Conservation (phyloP, 2,113 vertebrate species). For the Triplophysa rosa region DNA sequence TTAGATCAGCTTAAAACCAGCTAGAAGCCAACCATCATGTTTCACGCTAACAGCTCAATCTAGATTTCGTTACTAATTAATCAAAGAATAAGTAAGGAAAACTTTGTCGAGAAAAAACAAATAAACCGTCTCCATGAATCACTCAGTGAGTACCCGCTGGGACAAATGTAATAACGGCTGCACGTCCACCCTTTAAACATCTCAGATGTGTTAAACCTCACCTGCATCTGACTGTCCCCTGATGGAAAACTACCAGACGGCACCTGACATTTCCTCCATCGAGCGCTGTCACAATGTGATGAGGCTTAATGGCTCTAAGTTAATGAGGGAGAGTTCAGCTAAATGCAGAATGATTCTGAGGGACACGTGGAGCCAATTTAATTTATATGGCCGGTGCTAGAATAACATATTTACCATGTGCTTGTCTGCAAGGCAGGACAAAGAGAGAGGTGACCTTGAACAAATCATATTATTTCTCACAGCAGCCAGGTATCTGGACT, state of each 20-base stretch:
- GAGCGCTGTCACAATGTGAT: slow-evolving; percentile 49
- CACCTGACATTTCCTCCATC: slow-evolving; percentile 52
- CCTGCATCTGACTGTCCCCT: slow-evolving; percentile 28
- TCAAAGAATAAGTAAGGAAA: not conserved
- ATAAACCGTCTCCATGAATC: slow-evolving; percentile 15
- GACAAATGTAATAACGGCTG: slow-evolving; percentile 7
- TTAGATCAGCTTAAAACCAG: no score
- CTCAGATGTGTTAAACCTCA: slow-evolving; percentile 44
- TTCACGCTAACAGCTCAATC: no score
- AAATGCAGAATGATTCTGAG: slow-evolving; percentile 53
- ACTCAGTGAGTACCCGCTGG: slow-evolving; percentile 1
- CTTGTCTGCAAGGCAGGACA: slow-evolving; percentile 41
- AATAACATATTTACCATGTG: slow-evolving; percentile 39
- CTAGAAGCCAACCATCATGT: no score
- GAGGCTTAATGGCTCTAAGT: slow-evolving; percentile 52
- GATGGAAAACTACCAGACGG: slow-evolving; percentile 55
- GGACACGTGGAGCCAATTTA: slow-evolving; percentile 54
- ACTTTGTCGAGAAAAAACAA: not conserved
- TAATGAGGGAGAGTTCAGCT: slow-evolving; percentile 58
- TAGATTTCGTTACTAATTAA: not conserved
- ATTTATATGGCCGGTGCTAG: slow-evolving; percentile 54
- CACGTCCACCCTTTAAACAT: slow-evolving; percentile 17
- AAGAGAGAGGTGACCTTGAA: slow-evolving; percentile 56
- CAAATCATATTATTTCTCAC: slow-evolving; percentile 42
- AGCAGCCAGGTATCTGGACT: slow-evolving; percentile 30